Base-by-base conservation (phyloP, 2,113 vertebrate genomes). In the Numenius arquata region DNA sequence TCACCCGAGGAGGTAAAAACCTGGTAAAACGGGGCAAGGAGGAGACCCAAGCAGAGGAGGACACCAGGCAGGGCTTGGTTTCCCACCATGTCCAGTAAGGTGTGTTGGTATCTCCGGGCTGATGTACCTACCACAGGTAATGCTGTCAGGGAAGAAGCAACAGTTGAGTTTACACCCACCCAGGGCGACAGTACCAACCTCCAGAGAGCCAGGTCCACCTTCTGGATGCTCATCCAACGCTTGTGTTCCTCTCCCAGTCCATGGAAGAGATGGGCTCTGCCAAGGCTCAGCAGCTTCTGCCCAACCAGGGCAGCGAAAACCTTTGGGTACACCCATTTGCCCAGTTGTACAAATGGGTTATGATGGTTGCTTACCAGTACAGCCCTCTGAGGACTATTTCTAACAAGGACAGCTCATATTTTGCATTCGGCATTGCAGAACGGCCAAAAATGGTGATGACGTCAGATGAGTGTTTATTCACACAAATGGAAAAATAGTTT, bases 151-250 rank as follows among this genome's bases (percentile, higher is more conserved):
- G 41, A 26, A 62, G 61, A 18, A 58, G 8, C 40, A 45, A 6
- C 55, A 59, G 38, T 8, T 6, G 6, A 9, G 41, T 1, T 25
- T 20, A 20, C 1, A 0, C 36, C 25, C 1, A 0, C 36, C 25
- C 47, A 1, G 20, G 14, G 29, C 2, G 2, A 41, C 0, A 9
- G 3, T 0, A 48, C 0, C 71, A 12, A 5, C 41, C 36, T 6
- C 23, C 58, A 21, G 38, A 15, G 25, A 87, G 43, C 10, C 82
- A 32, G 9, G 36, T 8, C 45, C 56, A 21, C 2, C 52, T 62
- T 23, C 52, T 36, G 67, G 62, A 27, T 21, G n/a, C 41, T 72
- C 65, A 40, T 2, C 74, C 9, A 38, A 32, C 0, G 0, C 12
- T 15, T 8, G 18, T 18, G 48, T 55, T 41, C 53, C 88, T 67